phyloP scores from a whole-genome alignment of 2,888 invertebrate genomes.

The Theretra japonica region DNA sequence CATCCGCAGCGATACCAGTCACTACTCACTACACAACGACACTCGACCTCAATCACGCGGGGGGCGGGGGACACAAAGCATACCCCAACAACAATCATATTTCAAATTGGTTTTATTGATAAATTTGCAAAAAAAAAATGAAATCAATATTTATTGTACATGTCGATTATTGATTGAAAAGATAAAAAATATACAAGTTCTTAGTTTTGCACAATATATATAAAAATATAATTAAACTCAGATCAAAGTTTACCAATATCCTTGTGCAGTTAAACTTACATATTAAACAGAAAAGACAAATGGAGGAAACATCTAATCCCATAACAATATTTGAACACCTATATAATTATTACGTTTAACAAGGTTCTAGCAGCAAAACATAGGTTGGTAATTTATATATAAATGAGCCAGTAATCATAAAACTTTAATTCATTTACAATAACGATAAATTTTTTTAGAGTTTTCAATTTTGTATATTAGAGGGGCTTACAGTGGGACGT shows the following conservation, averaged over 20 bases:
- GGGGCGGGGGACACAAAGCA: constrained; percentile 58
- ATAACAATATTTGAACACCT: constrained; percentile 84
- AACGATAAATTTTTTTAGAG: constrained; percentile 74
- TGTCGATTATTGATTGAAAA: constrained; percentile 83
- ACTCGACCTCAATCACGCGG: constrained; percentile 49
- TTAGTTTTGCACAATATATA: constrained; percentile 80
- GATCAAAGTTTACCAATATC: constrained; percentile 84
- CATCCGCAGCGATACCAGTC: constrained; percentile 48
- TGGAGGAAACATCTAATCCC: constrained; percentile 80
- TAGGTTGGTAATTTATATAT: constrained; percentile 74
- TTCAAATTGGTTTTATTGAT: constrained; percentile 84
- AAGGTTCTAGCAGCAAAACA: constrained; percentile 81
- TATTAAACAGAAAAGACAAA: constrained; percentile 73
- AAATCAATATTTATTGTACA: constrained; percentile 83
- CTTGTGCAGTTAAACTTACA: constrained; percentile 82
- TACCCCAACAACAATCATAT: constrained; percentile 66
- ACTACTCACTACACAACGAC: constrained; percentile 29
- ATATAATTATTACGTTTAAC: constrained; percentile 81
- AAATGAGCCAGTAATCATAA: constrained; percentile 81
- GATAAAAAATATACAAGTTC: constrained; percentile 82
- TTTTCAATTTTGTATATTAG: constrained; percentile 62
- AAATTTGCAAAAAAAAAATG: constrained; percentile 79
- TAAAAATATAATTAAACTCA: constrained; percentile 84
- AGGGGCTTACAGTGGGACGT: constrained; percentile 35
- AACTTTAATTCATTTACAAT: constrained; percentile 81